These are phyloP conservation scores for Orientallactaga bullata DNA, from an alignment of 2,113 vertebrate genomes.

Conservation along the genomic window DNA sequence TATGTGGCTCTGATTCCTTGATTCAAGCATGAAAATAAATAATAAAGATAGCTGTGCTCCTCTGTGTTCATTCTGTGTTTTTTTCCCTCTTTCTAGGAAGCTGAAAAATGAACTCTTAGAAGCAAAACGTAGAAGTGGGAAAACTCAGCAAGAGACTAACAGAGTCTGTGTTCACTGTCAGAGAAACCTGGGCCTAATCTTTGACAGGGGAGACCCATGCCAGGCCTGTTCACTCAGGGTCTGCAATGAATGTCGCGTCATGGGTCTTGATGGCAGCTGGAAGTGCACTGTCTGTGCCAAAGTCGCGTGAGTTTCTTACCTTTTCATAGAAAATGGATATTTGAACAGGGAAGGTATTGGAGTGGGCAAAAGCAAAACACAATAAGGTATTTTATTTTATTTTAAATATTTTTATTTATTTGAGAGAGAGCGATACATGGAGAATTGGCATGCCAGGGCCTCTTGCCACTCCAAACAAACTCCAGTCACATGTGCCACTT, in stretches of 20 bases:
- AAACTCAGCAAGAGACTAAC: constrained; percentile 86
- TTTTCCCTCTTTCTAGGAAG: constrained; percentile 87
- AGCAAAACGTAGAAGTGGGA: constrained; percentile 91
- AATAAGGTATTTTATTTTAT: neutral
- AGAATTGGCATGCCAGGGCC: too few relatives aligned
- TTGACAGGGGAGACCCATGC: constrained; percentile 93
- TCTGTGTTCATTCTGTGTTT: neutral
- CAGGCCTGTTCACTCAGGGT: constrained; percentile 90
- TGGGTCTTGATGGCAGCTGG: constrained; percentile 86
- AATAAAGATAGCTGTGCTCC: neutral
- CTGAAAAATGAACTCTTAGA: constrained; percentile 97
- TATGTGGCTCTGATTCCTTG: constrained; percentile 26
- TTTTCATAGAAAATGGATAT: neutral
- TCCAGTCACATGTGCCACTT: too few relatives aligned
- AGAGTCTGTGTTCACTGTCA: constrained; percentile 93
- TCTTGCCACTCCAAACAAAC: too few relatives aligned
- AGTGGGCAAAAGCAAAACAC: neutral
- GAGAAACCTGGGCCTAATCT: constrained; percentile 93
- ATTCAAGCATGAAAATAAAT: constrained; percentile 20
- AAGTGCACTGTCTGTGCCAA: constrained; percentile 94
- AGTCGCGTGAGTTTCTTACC: constrained; percentile 91
- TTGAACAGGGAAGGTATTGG: neutral
- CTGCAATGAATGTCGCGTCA: constrained; percentile 90
- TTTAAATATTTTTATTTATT: too few relatives aligned
- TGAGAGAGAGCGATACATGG: too few relatives aligned